Conservation (phyloP, 2,888 invertebrate species). For the Scelioninae gen. 2 region DNA sequence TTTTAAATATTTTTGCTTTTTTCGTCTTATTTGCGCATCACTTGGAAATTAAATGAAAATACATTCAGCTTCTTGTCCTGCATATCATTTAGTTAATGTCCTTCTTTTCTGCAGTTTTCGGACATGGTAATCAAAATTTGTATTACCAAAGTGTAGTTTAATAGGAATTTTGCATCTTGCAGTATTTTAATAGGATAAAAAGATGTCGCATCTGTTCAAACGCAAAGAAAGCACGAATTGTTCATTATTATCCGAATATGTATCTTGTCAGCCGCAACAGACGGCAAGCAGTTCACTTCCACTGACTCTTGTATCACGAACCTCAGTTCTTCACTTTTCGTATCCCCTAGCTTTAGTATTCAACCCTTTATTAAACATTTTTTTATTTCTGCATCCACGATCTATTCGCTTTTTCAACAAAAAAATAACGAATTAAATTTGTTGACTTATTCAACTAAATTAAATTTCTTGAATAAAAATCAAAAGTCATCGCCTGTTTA, state of each 20-base stretch:
- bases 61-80: too few relatives aligned
- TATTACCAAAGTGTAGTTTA: constrained; percentile 7
- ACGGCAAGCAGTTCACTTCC: constrained; percentile 61
- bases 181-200: constrained; percentile 38
- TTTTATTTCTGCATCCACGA: constrained; percentile 9
- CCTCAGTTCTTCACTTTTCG: constrained; percentile 43
- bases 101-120: too few relatives aligned
- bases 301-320: constrained; percentile 58
- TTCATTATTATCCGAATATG: constrained; percentile 68
- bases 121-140: too few relatives aligned
- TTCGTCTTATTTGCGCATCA: too few relatives aligned
- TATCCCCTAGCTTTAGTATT: constrained; percentile 9
- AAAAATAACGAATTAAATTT: constrained; percentile 36
- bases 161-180: constrained; percentile 27
- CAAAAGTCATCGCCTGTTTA: constrained; percentile 9
- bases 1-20: too few relatives aligned
- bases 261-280: constrained; percentile 66
- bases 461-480: constrained; percentile 34
- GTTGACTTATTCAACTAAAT: constrained; percentile 17
- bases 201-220: constrained; percentile 42
- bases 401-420: too few relatives aligned
- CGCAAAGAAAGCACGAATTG: constrained; percentile 60
- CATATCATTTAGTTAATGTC: too few relatives aligned
- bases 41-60: too few relatives aligned
- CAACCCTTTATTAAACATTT: constrained; percentile 40